A percentile compares a stretch with the other conserved stretches of the same genome.
These are phyloP conservation scores for Drosophila burlai DNA, from an alignment of 1,140 invertebrate species.

Conservation along the genomic window DNA sequence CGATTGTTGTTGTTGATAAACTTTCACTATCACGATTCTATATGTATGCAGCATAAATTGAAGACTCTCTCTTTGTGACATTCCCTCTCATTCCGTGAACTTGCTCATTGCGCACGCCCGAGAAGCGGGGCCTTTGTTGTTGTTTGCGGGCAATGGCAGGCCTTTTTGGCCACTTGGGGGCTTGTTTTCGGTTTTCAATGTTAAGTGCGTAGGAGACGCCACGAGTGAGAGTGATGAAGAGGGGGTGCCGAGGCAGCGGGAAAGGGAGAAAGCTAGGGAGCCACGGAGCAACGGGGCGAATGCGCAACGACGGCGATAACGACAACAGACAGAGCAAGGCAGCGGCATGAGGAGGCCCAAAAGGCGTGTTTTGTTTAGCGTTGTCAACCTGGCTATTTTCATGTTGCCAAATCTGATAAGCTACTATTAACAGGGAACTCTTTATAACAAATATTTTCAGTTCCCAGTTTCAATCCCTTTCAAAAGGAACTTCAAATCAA, in stretches of 20 bases:
- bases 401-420: slow-evolving; percentile 1
- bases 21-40: slow-evolving; percentile 73
- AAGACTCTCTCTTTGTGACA: slow-evolving; percentile 7
- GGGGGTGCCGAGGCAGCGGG: not conserved
- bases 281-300: slow-evolving; percentile 33
- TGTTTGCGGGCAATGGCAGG: slow-evolving; percentile 43
- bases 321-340: slow-evolving; percentile 16
- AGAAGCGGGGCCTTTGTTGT: slow-evolving; percentile 15
- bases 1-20: slow-evolving; percentile 46
- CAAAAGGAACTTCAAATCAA: not conserved
- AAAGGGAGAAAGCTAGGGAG: slow-evolving; percentile 9
- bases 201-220: slow-evolving; percentile 72
- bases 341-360: slow-evolving; percentile 7
- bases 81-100: slow-evolving; percentile 1
- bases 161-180: slow-evolving; percentile 73
- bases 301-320: slow-evolving; percentile 51
- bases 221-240: slow-evolving; percentile 29
- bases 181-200: slow-evolving; percentile 83
- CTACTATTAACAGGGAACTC: not conserved
- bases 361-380: slow-evolving; percentile 28
- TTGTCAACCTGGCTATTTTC: slow-evolving; percentile 23
- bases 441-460: not conserved
- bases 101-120: slow-evolving; percentile 50
- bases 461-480: not conserved
- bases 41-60: slow-evolving; percentile 40